Percentiles rank a stretch among this genome's conserved stretches.
Conservation (phyloP, 2,797 vertebrate species). For the Enteromius argenteus region DNA sequence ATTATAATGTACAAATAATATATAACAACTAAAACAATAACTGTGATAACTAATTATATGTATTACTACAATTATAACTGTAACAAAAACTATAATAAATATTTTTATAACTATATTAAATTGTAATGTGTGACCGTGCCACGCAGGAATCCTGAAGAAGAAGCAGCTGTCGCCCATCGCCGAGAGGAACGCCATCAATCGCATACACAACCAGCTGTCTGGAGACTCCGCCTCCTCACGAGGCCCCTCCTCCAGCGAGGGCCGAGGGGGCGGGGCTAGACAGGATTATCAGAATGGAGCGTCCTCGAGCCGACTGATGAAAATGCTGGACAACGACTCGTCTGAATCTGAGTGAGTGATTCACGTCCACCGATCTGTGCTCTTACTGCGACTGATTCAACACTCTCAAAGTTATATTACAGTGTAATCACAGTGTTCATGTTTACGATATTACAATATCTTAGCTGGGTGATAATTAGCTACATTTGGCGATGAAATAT, state of each 20-base stretch:
- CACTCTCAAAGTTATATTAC: background rate
- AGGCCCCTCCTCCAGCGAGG: slow-evolving; percentile 83
- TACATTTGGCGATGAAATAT: background rate
- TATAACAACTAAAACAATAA: too few relatives aligned
- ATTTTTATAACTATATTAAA: background rate
- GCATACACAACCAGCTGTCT: slow-evolving; percentile 81
- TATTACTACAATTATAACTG: too few relatives aligned
- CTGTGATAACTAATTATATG: too few relatives aligned
- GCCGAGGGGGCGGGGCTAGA: slow-evolving; percentile 66
- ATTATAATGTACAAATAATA: background rate
- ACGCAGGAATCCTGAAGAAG: slow-evolving; percentile 91
- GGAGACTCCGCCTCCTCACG: slow-evolving; percentile 75
- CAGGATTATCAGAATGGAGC: slow-evolving; percentile 85
- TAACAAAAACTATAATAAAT: background rate
- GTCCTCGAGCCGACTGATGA: slow-evolving; percentile 87
- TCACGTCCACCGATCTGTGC: background rate
- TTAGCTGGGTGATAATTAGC: background rate
- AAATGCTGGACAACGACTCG: slow-evolving; percentile 89
- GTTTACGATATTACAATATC: too few relatives aligned
- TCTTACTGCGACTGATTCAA: background rate
- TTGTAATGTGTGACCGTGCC: background rate
- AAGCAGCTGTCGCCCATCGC: slow-evolving; percentile 88
- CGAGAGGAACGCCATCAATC: slow-evolving; percentile 83
- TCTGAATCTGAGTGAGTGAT: slow-evolving; percentile 95
- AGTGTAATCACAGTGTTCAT: too few relatives aligned